phyloP scores from a whole-genome alignment of 2,113 vertebrate species.

The Verasper variegatus region DNA sequence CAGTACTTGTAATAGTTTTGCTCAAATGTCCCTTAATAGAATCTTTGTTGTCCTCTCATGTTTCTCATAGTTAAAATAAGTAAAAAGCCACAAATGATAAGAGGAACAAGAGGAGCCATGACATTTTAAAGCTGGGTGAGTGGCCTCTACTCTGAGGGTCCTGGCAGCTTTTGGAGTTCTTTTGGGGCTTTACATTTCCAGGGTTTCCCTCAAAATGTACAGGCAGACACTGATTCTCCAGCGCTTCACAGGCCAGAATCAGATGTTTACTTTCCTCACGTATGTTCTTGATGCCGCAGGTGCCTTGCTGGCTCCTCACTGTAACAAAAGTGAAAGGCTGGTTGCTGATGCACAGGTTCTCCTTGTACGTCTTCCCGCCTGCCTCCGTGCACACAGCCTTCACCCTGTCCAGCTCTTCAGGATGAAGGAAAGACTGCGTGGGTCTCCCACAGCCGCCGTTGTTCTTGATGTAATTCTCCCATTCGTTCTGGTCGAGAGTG shows the following conservation, averaged over 20 bases:
- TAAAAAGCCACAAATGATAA: slow-evolving; percentile 16
- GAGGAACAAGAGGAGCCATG: slow-evolving; percentile 25
- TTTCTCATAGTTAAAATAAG: slow-evolving; percentile 2
- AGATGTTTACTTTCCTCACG: slow-evolving; percentile 75
- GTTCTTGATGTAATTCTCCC: slow-evolving; percentile 67
- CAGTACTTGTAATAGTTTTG: background rate
- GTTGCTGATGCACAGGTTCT: slow-evolving; percentile 82
- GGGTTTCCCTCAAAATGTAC: slow-evolving; percentile 83
- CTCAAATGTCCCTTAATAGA: background rate
- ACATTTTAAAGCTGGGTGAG: slow-evolving; percentile 11
- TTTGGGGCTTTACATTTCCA: slow-evolving; percentile 13
- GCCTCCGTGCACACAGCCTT: slow-evolving; percentile 68
- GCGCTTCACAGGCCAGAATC: slow-evolving; percentile 80
- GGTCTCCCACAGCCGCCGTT: slow-evolving; percentile 73
- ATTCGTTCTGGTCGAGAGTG: slow-evolving; percentile 55
- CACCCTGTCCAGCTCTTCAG: slow-evolving; percentile 64
- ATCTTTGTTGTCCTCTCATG: background rate
- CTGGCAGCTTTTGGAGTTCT: slow-evolving; percentile 72
- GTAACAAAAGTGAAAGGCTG: slow-evolving; percentile 77
- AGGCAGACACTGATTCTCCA: slow-evolving; percentile 75
- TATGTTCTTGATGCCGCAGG: slow-evolving; percentile 73
- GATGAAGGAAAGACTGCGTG: slow-evolving; percentile 81
- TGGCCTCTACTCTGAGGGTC: background rate
- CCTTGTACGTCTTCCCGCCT: slow-evolving; percentile 67
- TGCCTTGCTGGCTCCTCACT: slow-evolving; percentile 59